A percentile compares a stretch with the other conserved stretches of the same genome.
phyloP scores from a whole-genome alignment of 2,888 invertebrate species.

The Malacosoma neustria region DNA sequence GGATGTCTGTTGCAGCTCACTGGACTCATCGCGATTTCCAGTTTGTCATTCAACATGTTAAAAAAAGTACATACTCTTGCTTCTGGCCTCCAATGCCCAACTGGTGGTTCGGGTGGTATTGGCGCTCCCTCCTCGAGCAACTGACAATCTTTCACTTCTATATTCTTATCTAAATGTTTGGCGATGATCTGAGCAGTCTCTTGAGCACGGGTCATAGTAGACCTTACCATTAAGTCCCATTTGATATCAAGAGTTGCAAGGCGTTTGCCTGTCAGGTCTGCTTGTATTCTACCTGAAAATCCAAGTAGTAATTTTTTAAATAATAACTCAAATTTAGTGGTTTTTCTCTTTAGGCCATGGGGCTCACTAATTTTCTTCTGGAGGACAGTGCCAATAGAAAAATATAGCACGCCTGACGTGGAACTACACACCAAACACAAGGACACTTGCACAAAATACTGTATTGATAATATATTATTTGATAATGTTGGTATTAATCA shows the following conservation, averaged over 20 bases:
- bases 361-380: too few relatives aligned
- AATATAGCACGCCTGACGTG: too few relatives aligned
- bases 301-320: too few relatives aligned
- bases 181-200: slow-evolving; percentile 92
- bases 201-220: slow-evolving; percentile 94
- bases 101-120: slow-evolving; percentile 93
- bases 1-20: too few relatives aligned
- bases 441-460: too few relatives aligned
- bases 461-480: too few relatives aligned
- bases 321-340: not conserved
- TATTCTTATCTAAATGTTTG: slow-evolving; percentile 76
- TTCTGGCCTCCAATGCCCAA: slow-evolving; percentile 91
- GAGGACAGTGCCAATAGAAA: too few relatives aligned
- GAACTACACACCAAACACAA: too few relatives aligned
- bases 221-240: slow-evolving; percentile 86
- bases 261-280: slow-evolving; percentile 87
- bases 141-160: slow-evolving; percentile 78
- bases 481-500: too few relatives aligned
- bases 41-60: too few relatives aligned
- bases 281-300: slow-evolving; percentile 85
- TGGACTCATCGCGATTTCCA: too few relatives aligned
- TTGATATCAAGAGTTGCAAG: slow-evolving; percentile 84
- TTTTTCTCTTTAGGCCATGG: too few relatives aligned
- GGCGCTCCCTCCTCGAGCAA: slow-evolving; percentile 95
- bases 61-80: slow-evolving; percentile 63